These are phyloP conservation scores for Lycophotia porphyrea DNA, from an alignment of 2,888 invertebrate genomes.

Conservation along the genomic window DNA sequence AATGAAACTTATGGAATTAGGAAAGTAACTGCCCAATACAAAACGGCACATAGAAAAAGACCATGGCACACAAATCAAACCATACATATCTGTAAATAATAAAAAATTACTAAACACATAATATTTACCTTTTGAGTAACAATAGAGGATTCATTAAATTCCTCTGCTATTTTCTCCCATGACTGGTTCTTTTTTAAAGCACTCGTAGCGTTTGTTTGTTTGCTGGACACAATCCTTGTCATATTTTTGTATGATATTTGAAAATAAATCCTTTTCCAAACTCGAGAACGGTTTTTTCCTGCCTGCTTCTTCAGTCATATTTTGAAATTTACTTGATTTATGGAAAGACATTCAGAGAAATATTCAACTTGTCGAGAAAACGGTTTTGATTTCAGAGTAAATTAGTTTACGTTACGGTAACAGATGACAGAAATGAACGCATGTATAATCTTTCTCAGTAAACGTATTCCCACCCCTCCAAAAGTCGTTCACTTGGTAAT, in stretches of 20 bases:
- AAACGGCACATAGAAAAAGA: background rate
- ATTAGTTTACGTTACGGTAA: too few species aligned
- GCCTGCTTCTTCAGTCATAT: constrained; percentile 11
- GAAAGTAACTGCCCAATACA: background rate
- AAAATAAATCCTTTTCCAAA: constrained; percentile 27
- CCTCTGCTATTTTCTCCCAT: constrained; percentile 5
- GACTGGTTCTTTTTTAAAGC: constrained; percentile 19
- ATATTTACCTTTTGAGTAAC: constrained; percentile 22
- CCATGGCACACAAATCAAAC: constrained; percentile 8
- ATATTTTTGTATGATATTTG: constrained; percentile 24
- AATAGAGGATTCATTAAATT: constrained; percentile 21
- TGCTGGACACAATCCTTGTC: constrained; percentile 4
- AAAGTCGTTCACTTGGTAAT: too few species aligned
- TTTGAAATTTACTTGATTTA: background rate
- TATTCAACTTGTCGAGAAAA: background rate
- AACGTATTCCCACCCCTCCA: too few species aligned
- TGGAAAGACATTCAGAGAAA: background rate
- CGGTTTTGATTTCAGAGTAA: background rate
- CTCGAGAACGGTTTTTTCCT: constrained; percentile 17
- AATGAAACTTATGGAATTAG: constrained; percentile 1
- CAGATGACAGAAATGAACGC: background rate
- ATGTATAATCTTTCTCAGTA: constrained; percentile 2
- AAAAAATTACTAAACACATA: constrained; percentile 9
- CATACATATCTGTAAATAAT: constrained; percentile 10
- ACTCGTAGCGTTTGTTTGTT: constrained; percentile 25